Conservation (phyloP, 2,888 invertebrate genomes). For the Glomeris marginata region DNA sequence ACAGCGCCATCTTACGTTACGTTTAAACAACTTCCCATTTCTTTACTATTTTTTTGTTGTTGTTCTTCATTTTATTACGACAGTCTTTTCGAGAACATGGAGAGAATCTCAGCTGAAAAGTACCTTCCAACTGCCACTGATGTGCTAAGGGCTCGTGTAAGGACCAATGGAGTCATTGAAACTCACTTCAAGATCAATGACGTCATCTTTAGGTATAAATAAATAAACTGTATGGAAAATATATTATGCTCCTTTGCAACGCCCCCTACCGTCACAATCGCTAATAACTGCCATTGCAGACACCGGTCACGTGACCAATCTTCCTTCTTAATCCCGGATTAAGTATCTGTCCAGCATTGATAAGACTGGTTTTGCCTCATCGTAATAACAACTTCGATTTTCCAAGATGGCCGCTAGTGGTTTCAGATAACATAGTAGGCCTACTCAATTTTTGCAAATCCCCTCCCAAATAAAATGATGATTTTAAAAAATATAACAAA, state of each 20-base stretch:
- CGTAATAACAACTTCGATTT: no score
- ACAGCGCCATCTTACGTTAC: background rate
- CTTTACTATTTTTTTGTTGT: conserved; percentile 11
- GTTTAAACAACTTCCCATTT: conserved; percentile 3
- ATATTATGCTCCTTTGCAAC: no score
- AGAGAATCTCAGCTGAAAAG: conserved; percentile 44
- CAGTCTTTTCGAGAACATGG: conserved; percentile 51
- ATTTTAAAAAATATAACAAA: background rate
- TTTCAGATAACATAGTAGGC: no score
- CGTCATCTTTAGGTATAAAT: conserved; percentile 39
- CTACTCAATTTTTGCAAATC: no score
- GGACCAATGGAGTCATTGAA: conserved; percentile 50
- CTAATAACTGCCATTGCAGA: no score
- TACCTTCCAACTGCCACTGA: conserved; percentile 47
- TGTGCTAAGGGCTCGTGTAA: conserved; percentile 44
- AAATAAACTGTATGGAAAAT: conserved; percentile 5
- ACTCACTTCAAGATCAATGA: conserved; percentile 47
- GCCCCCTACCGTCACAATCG: no score
- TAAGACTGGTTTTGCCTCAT: no score
- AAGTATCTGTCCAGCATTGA: no score
- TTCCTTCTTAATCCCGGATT: no score
- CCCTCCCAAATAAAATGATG: background rate
- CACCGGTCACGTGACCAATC: no score
- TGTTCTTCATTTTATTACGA: conserved; percentile 18
- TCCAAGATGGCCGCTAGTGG: no score